Evolutionary conservation across 1,140 invertebrate species (phyloP), one percentile per base, ranked within the genome.

Genomic region (Holcopasites calliopsidis): DNA sequence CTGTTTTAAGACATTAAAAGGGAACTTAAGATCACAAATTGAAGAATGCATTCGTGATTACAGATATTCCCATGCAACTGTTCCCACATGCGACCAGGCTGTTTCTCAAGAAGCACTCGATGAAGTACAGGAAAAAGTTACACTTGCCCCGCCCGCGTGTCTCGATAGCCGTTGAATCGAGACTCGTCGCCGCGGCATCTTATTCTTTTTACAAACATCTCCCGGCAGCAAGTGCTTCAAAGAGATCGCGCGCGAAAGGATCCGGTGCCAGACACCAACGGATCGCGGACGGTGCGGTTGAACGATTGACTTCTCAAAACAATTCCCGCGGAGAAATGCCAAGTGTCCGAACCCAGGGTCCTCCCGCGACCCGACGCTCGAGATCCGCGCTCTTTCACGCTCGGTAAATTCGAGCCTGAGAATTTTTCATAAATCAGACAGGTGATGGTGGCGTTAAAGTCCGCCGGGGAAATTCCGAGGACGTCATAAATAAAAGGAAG

Each of bases 371-470:
- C n/a, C 7, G 13, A 6, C 4, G 70, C 54, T 49, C 47, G 62
- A 66, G 66, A 82, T 75, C 60, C 79, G 61, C 54, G 54, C 66
- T 52, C n/a, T n/a, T 83, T 83, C n/a, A 79, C 81, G 80, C 80
- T 68, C 61, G 65, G 80, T 82, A 76, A 83, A 83, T 83, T 83
- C 66, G 76, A 49, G 49, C 65, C 80, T 79, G 81, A 55, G 81
- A 83, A 83, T 82, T 83, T 83, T 83, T 82, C 81, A 83, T 83
- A 83, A 83, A 83, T 83, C 82, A 83, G 80, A 82, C 81, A 82
- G 80, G 81, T 79, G 80, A 82, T 70, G 80, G 64, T 71, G 80
- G 61, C 60, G 76, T 68, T 82, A 83, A 83, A 83, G 81, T 82
- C 70, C n/a, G n/a, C 69, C 40, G 65, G 42, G 42, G 57, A 82